A percentile compares a stretch with the other conserved stretches of the same genome.
These are phyloP conservation scores for Polymixis lichenea DNA, from an alignment of 2,888 invertebrate genomes.

Conservation along the genomic window DNA sequence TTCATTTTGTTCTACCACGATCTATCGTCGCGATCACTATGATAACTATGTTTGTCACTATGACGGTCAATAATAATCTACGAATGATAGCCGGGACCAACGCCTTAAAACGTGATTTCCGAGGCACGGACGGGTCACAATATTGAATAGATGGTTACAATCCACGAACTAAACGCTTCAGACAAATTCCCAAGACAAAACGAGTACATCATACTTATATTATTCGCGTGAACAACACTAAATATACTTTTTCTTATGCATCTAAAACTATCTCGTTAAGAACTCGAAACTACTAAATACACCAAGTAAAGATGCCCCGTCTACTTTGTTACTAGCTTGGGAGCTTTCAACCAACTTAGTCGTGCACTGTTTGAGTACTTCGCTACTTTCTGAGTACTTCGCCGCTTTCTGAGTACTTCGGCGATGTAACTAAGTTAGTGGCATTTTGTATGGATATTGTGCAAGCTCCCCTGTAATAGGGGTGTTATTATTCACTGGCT, in stretches of 20 bases:
- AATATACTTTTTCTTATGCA: neutral
- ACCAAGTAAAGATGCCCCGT: slow-evolving; percentile 15
- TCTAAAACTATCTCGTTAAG: slow-evolving; percentile 12
- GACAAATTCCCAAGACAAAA: neutral
- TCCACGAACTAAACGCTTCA: neutral
- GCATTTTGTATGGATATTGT: slow-evolving; percentile 52
- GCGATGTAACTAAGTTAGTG: slow-evolving; percentile 43
- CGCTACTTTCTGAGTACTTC: neutral
- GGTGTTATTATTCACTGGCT: slow-evolving; percentile 34
- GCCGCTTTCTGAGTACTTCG: neutral
- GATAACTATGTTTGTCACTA: too few species aligned
- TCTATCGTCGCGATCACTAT: too few species aligned
- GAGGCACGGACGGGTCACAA: too few species aligned
- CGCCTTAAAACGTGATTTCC: too few species aligned
- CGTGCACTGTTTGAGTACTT: slow-evolving; percentile 2
- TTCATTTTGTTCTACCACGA: too few species aligned
- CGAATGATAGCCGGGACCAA: too few species aligned
- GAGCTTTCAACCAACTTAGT: slow-evolving; percentile 43
- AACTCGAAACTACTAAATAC: slow-evolving; percentile 25
- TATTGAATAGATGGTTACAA: too few species aligned
- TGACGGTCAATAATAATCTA: too few species aligned
- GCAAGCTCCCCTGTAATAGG: slow-evolving; percentile 44
- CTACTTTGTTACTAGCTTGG: slow-evolving; percentile 39
- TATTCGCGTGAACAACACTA: neutral
- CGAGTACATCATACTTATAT: neutral